Evolutionary conservation across 1,140 invertebrate species (phyloP).

Genomic region (Aleiodes sp.): DNA sequence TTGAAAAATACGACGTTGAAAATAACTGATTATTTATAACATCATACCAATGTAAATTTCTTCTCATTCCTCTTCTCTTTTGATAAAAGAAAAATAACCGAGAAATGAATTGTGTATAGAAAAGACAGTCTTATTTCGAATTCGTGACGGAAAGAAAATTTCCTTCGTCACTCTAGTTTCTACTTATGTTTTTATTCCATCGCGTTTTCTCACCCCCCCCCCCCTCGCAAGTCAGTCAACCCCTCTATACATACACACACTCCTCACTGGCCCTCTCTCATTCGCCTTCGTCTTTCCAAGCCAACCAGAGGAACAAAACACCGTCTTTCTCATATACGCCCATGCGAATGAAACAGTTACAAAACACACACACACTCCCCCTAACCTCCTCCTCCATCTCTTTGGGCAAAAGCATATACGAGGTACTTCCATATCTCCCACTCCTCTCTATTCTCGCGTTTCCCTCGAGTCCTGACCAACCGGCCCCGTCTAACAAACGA

Average conservation of each 20-base stretch:
- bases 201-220: slow-evolving; percentile 37
- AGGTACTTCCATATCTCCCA: slow-evolving; percentile 31
- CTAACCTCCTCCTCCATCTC: slow-evolving; percentile 18
- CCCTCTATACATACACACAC: slow-evolving; percentile 19
- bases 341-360: slow-evolving; percentile 37
- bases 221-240: slow-evolving; percentile 24
- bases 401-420: neutral
- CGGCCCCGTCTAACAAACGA: slow-evolving; percentile 60
- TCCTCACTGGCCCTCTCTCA: slow-evolving; percentile 19
- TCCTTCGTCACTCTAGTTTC: slow-evolving; percentile 35
- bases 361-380: slow-evolving; percentile 35
- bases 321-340: slow-evolving; percentile 27
- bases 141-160: slow-evolving; percentile 28
- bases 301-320: slow-evolving; percentile 1
- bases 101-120: slow-evolving; percentile 11
- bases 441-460: slow-evolving; percentile 50
- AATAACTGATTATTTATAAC: neutral
- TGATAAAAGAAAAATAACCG: neutral
- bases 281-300: slow-evolving; percentile 25
- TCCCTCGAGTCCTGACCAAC: slow-evolving; percentile 56
- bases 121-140: slow-evolving; percentile 8
- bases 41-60: neutral
- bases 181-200: slow-evolving; percentile 3
- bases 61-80: neutral
- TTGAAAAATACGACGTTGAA: neutral